These are phyloP conservation scores for Callocephalon fimbriatum DNA, from an alignment of 2,113 vertebrate species.

Conservation along the genomic window DNA sequence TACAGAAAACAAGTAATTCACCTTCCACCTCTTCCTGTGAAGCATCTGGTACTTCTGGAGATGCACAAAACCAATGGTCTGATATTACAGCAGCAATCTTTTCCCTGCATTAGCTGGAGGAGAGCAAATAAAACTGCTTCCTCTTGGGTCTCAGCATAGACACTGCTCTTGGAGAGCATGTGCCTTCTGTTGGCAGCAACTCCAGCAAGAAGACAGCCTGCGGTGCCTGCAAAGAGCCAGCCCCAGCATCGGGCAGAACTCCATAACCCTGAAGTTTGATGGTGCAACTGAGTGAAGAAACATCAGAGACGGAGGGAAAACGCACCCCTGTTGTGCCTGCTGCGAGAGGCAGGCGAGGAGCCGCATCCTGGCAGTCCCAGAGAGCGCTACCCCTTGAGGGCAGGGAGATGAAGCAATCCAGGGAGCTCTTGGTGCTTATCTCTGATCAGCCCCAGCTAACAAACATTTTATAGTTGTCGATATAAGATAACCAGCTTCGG, in stretches of 20 bases:
- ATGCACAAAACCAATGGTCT: neutral
- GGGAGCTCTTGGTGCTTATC: neutral
- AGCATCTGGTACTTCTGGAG: neutral
- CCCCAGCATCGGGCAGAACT: neutral
- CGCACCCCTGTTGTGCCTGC: rapidly evolving
- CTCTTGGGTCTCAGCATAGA: neutral
- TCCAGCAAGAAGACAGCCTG: neutral
- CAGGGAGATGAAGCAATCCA: neutral
- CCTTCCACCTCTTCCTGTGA: neutral
- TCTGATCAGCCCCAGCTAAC: neutral
- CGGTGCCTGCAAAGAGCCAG: neutral
- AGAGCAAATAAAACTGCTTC: neutral
- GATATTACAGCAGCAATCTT: neutral
- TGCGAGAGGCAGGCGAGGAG: rapidly evolving
- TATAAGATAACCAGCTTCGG: neutral
- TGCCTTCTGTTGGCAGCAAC: neutral
- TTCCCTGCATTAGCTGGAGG: neutral
- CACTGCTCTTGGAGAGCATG: neutral
- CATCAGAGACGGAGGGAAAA: rapidly evolving
- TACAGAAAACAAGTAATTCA: neutral
- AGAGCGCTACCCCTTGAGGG: neutral
- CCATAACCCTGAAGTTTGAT: rapidly evolving
- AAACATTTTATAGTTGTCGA: neutral
- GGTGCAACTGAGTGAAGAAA: neutral
- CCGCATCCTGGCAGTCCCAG: neutral